A percentile compares a stretch with the other conserved stretches of the same genome.
Evolutionary conservation across 2,113 vertebrate genomes (phyloP).

Genomic region (Rhinoptilus africanus): DNA sequence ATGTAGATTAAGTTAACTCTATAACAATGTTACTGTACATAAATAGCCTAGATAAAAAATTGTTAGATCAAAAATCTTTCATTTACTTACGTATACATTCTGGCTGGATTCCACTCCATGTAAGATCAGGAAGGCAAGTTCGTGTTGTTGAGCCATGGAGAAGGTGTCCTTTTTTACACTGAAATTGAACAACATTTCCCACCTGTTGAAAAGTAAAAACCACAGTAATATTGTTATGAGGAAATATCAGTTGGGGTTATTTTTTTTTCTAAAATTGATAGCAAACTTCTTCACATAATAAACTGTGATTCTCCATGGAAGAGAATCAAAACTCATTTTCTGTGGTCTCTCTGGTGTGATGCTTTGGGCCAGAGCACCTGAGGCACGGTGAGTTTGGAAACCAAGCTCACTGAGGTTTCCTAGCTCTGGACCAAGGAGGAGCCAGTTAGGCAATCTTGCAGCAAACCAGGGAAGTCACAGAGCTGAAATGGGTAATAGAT

Average conservation of each 20-base stretch:
- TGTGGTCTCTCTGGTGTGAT: not conserved
- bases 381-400: not conserved
- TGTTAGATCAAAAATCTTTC: not conserved
- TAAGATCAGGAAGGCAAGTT: constrained; percentile 92
- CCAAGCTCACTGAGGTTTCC: not conserved
- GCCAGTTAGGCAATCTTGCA: not conserved
- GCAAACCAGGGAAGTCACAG: not conserved
- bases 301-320: not conserved
- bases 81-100: constrained; percentile 89
- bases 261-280: not conserved
- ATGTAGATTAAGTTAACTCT: not conserved
- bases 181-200: constrained; percentile 90
- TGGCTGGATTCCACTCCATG: constrained; percentile 92
- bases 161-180: constrained; percentile 94
- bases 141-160: constrained; percentile 94
- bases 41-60: not conserved
- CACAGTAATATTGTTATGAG: not conserved
- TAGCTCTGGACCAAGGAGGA: not conserved
- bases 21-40: not conserved
- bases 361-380: not conserved
- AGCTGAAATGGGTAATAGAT: not conserved
- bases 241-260: not conserved
- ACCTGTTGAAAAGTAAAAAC: constrained; percentile 75
- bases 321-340: accelerated
- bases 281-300: not conserved